A percentile compares a stretch with the other conserved stretches of the same genome.
These are phyloP conservation scores for Myrmophylax atrothorax DNA, from an alignment of 2,113 vertebrate genomes.

Conservation along the genomic window DNA sequence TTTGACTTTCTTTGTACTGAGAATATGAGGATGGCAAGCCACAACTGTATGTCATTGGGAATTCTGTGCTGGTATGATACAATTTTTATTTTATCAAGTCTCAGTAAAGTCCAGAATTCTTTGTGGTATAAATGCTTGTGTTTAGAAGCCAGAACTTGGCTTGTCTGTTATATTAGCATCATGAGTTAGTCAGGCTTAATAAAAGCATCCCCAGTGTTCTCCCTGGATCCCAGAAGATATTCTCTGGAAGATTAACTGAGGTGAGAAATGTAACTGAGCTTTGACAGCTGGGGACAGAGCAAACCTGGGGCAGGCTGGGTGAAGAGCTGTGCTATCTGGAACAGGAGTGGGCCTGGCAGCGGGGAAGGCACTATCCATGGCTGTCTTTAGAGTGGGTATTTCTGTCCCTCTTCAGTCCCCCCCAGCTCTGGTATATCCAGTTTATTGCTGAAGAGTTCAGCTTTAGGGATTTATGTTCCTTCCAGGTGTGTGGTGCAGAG, in stretches of 20 bases:
- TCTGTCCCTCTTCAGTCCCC: background rate
- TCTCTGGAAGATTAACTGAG: background rate
- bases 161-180: background rate
- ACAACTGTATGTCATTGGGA: background rate
- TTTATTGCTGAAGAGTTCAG: background rate
- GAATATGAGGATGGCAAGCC: background rate
- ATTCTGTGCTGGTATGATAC: background rate
- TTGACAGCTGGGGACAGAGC: background rate
- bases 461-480: background rate
- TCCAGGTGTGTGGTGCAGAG: background rate
- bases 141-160: background rate
- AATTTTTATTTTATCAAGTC: background rate
- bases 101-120: background rate
- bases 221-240: background rate
- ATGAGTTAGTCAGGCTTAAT: background rate
- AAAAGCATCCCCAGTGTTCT: background rate
- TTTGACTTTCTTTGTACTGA: background rate
- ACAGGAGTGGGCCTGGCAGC: background rate
- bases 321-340: background rate
- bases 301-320: background rate
- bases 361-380: fast-evolving
- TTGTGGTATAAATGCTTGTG: background rate
- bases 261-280: background rate
- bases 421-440: background rate
- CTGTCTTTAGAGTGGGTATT: background rate